Base-by-base conservation (phyloP, 2,113 vertebrate genomes). In the Boulengeromyrus knoepffleri region DNA sequence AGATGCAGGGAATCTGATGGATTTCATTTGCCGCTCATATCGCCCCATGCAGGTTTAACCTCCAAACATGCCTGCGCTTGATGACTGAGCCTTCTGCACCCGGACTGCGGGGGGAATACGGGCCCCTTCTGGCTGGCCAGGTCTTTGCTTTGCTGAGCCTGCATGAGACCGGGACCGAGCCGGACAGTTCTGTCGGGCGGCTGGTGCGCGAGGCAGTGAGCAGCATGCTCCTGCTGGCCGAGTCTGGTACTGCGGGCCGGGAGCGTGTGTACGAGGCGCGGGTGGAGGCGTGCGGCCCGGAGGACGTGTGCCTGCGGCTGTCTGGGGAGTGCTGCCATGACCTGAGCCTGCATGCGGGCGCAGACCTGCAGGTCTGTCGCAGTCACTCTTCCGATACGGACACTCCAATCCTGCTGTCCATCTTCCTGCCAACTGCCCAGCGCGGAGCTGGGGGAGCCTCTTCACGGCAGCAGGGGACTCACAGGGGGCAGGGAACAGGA, bases 251-350 rank as follows among this genome's bases (percentile, higher is more conserved):
- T 8, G 45, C 70, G 17, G 85, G 87, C 56, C 88, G 86, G 56
- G 91, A 91, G 27, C 85, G 85, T 36, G 90, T 92, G 66, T 92
- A 91, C 5, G 88, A 92, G 66, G 90, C 89, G 0, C 70, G 52
- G 24, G 74, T 91, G 62, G 91, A 92, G 74, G 89, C 21, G 1
- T 24, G 90, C 21, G 21, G 50, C 56, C 52, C 74, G 31, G 88
- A 91, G 36, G 45, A 83, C 56, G 88, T 92, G 88, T 56, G 88
- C 39, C 91, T 92, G 74, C 49, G 91, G 42, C 87, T 92, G 17
- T 91, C 90, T 17, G 77, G 90, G 85, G 90, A 91, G 3, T 92
- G 88, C 74, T 92, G 91, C 56, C 31, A 10, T 8, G 90, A 92
- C 84, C 56, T 92, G 88, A 50, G 77, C 39, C 74, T 92, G 50